phyloP scores from a whole-genome alignment of 2,113 vertebrate genomes.

The Psophia crepitans region DNA sequence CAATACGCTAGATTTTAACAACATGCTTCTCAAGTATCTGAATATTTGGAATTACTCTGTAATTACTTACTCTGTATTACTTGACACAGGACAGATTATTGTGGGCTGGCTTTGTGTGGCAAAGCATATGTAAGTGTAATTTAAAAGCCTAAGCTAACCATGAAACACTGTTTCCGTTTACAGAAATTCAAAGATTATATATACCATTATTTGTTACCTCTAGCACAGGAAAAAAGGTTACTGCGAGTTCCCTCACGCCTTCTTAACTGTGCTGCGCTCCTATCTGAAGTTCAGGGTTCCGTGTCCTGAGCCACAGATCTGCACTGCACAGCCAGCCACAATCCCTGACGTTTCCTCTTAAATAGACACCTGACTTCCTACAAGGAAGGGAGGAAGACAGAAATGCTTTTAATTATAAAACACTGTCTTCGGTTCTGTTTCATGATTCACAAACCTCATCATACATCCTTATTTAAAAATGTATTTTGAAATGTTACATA shows the following conservation, averaged over 20 bases:
- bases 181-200: background rate
- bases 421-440: background rate
- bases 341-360: background rate
- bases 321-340: background rate
- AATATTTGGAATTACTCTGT: background rate
- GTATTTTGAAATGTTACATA: conserved; percentile 56
- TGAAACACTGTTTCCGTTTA: background rate
- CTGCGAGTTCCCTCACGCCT: background rate
- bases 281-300: background rate
- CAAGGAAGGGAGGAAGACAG: background rate
- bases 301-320: background rate
- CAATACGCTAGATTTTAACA: background rate
- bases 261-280: background rate
- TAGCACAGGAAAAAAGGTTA: background rate
- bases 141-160: background rate
- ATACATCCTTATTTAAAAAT: conserved; percentile 34
- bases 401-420: conserved; percentile 10
- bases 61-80: background rate
- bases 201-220: background rate
- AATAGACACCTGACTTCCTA: background rate
- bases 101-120: background rate
- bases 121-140: background rate
- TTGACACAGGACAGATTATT: background rate
- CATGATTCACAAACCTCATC: background rate
- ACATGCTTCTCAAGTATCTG: background rate